phyloP scores from a whole-genome alignment of 2,888 invertebrate species.

The Coelogynopora nodosa region DNA sequence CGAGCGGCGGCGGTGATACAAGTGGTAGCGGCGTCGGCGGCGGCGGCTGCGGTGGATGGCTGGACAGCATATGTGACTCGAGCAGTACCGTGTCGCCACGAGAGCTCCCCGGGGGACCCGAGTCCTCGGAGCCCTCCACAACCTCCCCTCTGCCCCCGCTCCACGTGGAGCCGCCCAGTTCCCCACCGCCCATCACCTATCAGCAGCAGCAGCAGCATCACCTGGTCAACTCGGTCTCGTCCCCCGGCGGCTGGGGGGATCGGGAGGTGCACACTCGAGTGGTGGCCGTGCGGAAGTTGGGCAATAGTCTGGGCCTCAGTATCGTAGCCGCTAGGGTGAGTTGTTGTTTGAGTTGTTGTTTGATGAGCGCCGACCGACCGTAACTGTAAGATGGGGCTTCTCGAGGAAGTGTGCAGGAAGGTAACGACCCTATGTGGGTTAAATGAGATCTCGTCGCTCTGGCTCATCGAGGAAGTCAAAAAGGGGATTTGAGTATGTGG shows the following conservation, averaged over 20 bases:
- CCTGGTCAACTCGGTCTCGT: no score
- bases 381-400: no score
- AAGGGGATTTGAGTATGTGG: no score
- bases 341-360: no score
- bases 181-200: not conserved
- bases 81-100: not conserved
- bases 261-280: not conserved
- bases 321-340: slow-evolving; percentile 88
- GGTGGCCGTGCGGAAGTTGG: slow-evolving; percentile 68
- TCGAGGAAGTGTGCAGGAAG: no score
- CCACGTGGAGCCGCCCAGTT: not conserved
- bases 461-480: no score
- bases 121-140: not conserved
- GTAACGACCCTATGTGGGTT: no score
- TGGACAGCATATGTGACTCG: not conserved
- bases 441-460: no score
- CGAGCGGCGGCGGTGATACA: not conserved
- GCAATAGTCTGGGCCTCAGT: slow-evolving; percentile 93
- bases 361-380: no score
- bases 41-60: not conserved
- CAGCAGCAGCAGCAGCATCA: no score
- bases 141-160: not conserved
- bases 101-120: not conserved
- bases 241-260: no score
- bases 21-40: not conserved